A percentile compares a stretch with the other conserved stretches of the same genome.
These are phyloP conservation scores for Cricetomys ansorgei DNA, from an alignment of 2,113 vertebrate genomes.

Conservation along the genomic window DNA sequence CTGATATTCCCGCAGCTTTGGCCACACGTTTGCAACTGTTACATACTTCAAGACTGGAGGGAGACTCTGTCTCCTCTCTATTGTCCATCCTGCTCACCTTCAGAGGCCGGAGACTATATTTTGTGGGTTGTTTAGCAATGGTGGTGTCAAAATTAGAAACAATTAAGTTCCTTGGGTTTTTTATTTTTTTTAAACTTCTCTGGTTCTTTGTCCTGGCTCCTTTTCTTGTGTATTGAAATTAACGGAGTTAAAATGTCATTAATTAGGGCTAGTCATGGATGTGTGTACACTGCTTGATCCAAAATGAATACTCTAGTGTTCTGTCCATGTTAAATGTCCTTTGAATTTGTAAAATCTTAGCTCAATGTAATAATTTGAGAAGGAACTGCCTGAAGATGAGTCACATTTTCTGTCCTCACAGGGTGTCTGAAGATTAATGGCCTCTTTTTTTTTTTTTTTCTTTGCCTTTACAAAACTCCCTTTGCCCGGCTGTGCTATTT, in stretches of 20 bases:
- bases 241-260: not conserved
- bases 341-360: constrained; percentile 79
- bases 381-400: constrained; percentile 78
- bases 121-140: constrained; percentile 58
- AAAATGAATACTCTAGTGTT: constrained; percentile 77
- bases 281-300: constrained; percentile 64
- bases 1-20: constrained; percentile 66
- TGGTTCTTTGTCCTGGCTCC: constrained; percentile 1
- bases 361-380: constrained; percentile 79
- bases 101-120: constrained; percentile 45
- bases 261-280: constrained; percentile 7
- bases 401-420: constrained; percentile 73
- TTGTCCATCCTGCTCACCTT: not conserved
- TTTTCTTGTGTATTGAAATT: constrained; percentile 31
- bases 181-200: constrained; percentile 59
- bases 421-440: constrained; percentile 63
- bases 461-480: constrained; percentile 72
- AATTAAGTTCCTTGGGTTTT: constrained; percentile 68
- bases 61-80: not conserved
- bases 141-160: constrained; percentile 60
- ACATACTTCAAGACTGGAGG: not conserved
- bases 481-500: constrained; percentile 27
- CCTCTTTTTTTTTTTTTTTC: constrained; percentile 61
- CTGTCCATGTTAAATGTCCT: constrained; percentile 70
- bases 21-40: constrained; percentile 62